phyloP scores from a whole-genome alignment of 2,113 vertebrate species.

The Pseudolaguvia tuberculata region DNA sequence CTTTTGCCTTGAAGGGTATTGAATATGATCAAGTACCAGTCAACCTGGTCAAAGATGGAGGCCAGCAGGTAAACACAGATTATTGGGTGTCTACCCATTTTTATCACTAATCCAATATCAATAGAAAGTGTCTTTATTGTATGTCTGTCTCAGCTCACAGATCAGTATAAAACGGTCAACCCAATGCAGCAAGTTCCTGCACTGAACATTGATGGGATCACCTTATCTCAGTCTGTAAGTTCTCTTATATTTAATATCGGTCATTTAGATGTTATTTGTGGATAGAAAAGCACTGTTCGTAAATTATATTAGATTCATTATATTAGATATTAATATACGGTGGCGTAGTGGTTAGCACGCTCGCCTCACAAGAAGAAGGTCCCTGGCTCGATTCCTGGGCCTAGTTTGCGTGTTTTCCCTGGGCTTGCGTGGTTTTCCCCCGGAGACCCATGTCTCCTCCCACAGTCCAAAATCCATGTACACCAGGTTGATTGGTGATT shows the following conservation, averaged over 20 bases:
- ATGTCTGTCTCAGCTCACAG: conserved; percentile 67
- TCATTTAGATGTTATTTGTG: background rate
- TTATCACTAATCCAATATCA: too few species aligned
- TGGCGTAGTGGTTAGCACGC: too few species aligned
- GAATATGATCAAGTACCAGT: conserved; percentile 78
- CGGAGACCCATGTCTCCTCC: too few species aligned
- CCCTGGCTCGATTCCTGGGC: too few species aligned
- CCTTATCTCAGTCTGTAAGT: conserved; percentile 86
- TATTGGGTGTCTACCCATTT: background rate
- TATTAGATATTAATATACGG: too few species aligned
- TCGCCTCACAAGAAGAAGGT: too few species aligned
- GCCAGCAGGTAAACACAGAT: conserved; percentile 79
- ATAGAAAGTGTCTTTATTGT: background rate
- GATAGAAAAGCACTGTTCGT: too few species aligned
- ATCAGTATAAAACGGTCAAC: conserved; percentile 80
- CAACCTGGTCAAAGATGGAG: conserved; percentile 85
- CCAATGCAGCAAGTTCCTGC: conserved; percentile 93
- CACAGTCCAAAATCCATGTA: too few species aligned
- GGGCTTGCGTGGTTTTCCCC: too few species aligned
- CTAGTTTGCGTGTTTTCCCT: too few species aligned
- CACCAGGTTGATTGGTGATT: too few species aligned
- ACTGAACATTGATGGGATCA: conserved; percentile 85
- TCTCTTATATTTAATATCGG: background rate
- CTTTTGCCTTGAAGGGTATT: conserved; percentile 88
- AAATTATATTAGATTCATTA: background rate